Percentiles rank a stretch among this genome's conserved stretches.
Evolutionary conservation across 2,797 vertebrate genomes (phyloP).

Genomic region (Acropternis orthonyx): DNA sequence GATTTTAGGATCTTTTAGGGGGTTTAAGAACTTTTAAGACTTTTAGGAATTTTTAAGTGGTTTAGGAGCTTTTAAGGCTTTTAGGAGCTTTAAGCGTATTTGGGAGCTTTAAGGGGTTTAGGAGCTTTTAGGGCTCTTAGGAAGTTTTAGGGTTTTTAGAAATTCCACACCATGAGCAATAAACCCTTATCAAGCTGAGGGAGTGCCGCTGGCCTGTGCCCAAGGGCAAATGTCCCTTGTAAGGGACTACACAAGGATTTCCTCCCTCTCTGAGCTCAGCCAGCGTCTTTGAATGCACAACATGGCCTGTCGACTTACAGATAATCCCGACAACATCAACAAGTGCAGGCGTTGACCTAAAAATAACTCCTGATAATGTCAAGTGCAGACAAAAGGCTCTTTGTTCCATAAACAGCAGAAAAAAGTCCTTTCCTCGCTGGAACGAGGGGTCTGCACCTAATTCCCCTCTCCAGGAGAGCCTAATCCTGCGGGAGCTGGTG

Average conservation of each 20-base stretch:
- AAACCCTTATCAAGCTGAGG: neutral
- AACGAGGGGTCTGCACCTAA: neutral
- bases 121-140: neutral
- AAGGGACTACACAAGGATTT: constrained; percentile 36
- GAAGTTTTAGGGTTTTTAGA: neutral
- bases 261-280: neutral
- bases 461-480: neutral
- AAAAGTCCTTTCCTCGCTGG: neutral
- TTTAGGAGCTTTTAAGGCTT: neutral
- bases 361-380: constrained; percentile 43
- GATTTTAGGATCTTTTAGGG: neutral
- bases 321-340: constrained; percentile 18
- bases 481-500: fast-evolving
- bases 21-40: neutral
- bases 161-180: neutral
- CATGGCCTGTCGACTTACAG: neutral
- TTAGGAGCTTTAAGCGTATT: neutral
- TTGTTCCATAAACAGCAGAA: neutral
- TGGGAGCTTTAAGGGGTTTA: neutral
- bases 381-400: neutral
- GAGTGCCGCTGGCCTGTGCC: neutral
- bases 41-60: neutral
- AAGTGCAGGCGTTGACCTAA: neutral
- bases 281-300: neutral
- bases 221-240: constrained; percentile 23